These are phyloP conservation scores for Calonectris borealis DNA, from an alignment of 2,113 vertebrate genomes.

Conservation along the genomic window DNA sequence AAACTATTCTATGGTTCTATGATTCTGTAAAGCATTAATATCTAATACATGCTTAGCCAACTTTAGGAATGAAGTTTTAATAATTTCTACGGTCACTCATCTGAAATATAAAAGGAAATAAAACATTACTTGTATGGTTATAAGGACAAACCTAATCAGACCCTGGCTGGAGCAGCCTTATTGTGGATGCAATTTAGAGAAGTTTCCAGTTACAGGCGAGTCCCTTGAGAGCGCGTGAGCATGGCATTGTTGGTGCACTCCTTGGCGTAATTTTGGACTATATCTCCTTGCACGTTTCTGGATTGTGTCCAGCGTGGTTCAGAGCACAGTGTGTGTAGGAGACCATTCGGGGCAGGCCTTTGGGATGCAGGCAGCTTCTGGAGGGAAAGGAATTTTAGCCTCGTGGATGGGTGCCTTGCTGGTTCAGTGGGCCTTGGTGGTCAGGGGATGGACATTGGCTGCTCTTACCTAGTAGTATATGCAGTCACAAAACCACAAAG, in stretches of 20 bases:
- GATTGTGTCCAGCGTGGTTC: neutral
- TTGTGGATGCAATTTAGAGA: neutral
- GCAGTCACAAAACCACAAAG: neutral
- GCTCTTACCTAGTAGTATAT: neutral
- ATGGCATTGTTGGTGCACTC: neutral
- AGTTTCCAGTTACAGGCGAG: neutral
- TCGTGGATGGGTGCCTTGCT: rapidly evolving
- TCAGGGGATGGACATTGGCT: neutral
- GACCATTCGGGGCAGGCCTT: neutral
- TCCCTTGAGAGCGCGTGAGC: neutral
- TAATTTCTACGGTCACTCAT: neutral
- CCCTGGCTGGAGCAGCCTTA: neutral
- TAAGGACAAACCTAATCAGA: neutral
- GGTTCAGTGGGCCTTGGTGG: neutral
- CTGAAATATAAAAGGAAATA: neutral
- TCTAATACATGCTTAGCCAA: neutral
- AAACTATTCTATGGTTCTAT: too few relatives aligned
- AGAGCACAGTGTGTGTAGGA: neutral
- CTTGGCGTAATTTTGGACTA: neutral
- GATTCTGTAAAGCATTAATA: neutral
- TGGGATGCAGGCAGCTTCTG: neutral
- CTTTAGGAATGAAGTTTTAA: neutral
- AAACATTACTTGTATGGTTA: neutral
- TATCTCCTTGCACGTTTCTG: neutral
- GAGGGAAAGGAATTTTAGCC: neutral